Conservation (phyloP, 2,113 vertebrate species). For the Cheirogaleus medius region DNA sequence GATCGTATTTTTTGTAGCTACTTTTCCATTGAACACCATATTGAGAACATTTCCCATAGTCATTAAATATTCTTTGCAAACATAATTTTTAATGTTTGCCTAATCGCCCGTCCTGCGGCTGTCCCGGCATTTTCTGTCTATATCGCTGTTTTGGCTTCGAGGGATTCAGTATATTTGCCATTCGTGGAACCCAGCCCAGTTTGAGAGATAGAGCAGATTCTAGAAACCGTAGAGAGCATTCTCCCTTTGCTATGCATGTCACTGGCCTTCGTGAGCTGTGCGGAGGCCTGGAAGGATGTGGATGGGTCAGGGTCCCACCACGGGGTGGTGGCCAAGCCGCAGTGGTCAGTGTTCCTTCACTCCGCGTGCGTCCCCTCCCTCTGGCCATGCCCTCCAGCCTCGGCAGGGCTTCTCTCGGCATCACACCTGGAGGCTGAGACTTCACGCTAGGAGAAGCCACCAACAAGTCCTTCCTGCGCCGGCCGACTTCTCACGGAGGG, state of each 20-base stretch:
- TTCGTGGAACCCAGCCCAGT: neutral
- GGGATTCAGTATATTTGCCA: neutral
- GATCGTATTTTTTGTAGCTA: neutral
- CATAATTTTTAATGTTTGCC: neutral
- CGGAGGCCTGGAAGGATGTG: neutral
- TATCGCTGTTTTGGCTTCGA: neutral
- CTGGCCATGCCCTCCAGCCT: neutral
- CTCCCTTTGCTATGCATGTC: accelerated
- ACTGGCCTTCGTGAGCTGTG: neutral
- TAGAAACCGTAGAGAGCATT: neutral
- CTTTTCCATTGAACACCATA: neutral
- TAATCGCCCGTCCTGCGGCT: neutral
- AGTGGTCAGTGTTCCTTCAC: neutral
- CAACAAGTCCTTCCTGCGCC: neutral
- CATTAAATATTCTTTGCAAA: slow-evolving; percentile 23
- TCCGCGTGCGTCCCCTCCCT: accelerated
- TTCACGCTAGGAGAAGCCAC: neutral
- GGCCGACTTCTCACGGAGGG: neutral
- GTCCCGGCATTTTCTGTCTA: neutral
- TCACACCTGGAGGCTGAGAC: neutral
- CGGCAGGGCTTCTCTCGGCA: neutral
- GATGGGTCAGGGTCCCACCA: neutral
- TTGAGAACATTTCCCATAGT: neutral
- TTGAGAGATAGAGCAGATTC: neutral
- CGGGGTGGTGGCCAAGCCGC: neutral